Evolutionary conservation across 2,113 vertebrate genomes (phyloP).

Genomic region (Actinemys pallida): DNA sequence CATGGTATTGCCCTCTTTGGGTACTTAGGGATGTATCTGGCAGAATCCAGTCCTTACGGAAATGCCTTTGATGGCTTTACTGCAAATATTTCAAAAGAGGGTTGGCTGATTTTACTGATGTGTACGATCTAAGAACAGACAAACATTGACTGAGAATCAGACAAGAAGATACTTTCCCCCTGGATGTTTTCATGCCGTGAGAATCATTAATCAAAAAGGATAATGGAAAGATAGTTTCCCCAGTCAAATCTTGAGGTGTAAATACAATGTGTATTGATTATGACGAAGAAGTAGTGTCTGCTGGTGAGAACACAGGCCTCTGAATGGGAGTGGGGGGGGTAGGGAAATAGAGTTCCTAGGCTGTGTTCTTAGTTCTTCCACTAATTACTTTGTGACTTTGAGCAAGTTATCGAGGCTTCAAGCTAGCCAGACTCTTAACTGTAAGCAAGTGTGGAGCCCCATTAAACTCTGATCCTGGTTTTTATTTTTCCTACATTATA

Average conservation of each 20-base stretch:
- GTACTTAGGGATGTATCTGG: not conserved
- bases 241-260: not conserved
- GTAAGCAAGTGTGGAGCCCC: not conserved
- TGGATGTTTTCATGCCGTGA: not conserved
- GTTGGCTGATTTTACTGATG: not conserved
- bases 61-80: not conserved
- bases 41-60: not conserved
- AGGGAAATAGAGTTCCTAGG: not conserved
- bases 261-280: not conserved
- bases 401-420: not conserved
- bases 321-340: not conserved
- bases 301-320: not conserved
- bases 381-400: not conserved
- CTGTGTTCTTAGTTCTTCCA: not conserved
- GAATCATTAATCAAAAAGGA: conserved; percentile 2
- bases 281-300: not conserved
- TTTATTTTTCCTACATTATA: conserved; percentile 7
- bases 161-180: not conserved
- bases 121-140: not conserved
- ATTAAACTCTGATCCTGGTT: not conserved
- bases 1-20: not conserved
- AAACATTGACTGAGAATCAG: not conserved
- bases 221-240: not conserved
- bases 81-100: not conserved
- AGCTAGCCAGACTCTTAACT: not conserved